These are phyloP conservation scores for Norana najaformis DNA, from an alignment of 2,888 invertebrate species.

Conservation along the genomic window DNA sequence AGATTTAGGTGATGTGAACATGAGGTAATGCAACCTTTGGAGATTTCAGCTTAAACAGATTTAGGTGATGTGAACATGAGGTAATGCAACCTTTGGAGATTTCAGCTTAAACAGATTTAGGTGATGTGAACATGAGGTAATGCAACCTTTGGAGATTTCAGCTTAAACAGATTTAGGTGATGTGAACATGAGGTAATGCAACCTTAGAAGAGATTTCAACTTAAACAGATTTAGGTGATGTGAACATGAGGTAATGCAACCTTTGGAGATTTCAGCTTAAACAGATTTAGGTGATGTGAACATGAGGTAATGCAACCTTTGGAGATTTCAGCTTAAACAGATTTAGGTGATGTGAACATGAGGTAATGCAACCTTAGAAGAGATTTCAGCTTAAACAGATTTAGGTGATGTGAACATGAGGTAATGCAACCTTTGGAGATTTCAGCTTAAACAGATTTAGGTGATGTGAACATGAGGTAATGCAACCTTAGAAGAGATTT, in stretches of 20 bases:
- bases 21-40: conserved; percentile 65
- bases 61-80: too few species aligned
- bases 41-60: background rate
- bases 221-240: too few species aligned
- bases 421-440: conserved; percentile 44
- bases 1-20: too few species aligned
- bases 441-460: background rate
- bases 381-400: background rate
- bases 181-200: conserved; percentile 75
- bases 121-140: conserved; percentile 81
- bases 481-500: background rate
- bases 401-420: too few species aligned
- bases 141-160: background rate
- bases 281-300: too few species aligned
- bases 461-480: conserved; percentile 81
- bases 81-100: conserved; percentile 44
- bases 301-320: conserved; percentile 69
- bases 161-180: too few species aligned
- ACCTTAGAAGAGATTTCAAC: background rate
- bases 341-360: too few species aligned
- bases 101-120: background rate
- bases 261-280: background rate
- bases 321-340: background rate
- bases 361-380: conserved; percentile 61
- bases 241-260: conserved; percentile 75